These are phyloP conservation scores for Cistogaster globosa DNA, from an alignment of 2,888 invertebrate species.

Conservation along the genomic window DNA sequence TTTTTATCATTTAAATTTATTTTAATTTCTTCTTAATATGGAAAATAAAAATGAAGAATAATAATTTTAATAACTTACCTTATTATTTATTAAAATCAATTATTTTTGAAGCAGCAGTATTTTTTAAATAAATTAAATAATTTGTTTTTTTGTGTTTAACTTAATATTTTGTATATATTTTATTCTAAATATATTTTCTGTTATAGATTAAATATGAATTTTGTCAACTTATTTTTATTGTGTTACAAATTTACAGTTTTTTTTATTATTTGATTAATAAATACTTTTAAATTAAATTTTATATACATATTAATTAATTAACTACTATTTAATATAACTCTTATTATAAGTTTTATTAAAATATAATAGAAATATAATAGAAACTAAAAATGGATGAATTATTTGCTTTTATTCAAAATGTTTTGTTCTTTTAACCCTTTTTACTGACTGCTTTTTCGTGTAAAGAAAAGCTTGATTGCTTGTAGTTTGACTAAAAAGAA, in stretches of 20 bases:
- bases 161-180: constrained; percentile 31
- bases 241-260: constrained; percentile 42
- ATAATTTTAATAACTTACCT: not conserved
- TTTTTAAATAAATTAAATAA: no score
- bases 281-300: constrained; percentile 14
- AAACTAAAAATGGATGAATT: not conserved
- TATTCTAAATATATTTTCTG: constrained; percentile 7
- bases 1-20: no score
- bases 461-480: no score
- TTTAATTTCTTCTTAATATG: no score
- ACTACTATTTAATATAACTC: not conserved
- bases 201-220: constrained; percentile 9
- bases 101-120: not conserved
- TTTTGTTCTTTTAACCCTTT: no score
- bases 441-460: no score
- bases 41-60: no score
- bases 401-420: not conserved
- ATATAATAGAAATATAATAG: not conserved
- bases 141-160: not conserved
- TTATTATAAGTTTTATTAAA: not conserved
- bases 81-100: not conserved
- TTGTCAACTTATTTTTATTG: constrained; percentile 7
- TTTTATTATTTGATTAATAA: not conserved
- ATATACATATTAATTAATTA: constrained; percentile 31
- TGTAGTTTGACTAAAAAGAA: no score